Percentiles rank a stretch among this genome's conserved stretches.
phyloP scores from a whole-genome alignment of 2,797 vertebrate genomes.

The Pachyuromys duprasi region DNA sequence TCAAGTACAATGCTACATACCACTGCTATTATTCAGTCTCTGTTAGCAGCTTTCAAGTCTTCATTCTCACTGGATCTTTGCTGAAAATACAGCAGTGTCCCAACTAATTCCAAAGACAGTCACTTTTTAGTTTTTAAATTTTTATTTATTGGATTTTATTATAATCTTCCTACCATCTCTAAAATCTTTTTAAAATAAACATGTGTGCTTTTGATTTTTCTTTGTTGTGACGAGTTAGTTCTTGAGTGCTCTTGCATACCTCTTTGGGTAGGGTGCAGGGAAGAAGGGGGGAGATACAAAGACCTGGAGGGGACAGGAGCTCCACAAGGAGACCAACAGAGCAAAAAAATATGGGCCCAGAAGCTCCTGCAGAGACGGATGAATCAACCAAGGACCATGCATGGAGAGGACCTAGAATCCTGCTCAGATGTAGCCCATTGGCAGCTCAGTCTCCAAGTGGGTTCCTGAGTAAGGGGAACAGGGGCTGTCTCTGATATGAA shows the following conservation, averaged over 20 bases:
- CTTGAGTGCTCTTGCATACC: not conserved
- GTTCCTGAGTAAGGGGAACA: too few species aligned
- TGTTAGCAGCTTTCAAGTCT: not conserved
- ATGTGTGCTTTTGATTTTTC: not conserved
- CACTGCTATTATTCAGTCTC: not conserved
- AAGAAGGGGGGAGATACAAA: too few species aligned
- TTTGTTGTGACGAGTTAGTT: not conserved
- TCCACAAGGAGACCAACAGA: too few species aligned
- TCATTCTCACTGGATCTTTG: not conserved
- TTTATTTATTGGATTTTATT: not conserved
- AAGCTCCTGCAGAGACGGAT: too few species aligned
- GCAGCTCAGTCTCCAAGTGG: too few species aligned
- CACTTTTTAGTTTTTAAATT: not conserved
- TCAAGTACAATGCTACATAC: not conserved
- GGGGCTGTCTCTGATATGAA: too few species aligned
- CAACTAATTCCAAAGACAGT: not conserved
- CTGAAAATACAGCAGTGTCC: not conserved
- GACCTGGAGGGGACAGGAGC: too few species aligned
- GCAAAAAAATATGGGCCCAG: too few species aligned
- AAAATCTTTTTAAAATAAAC: not conserved
- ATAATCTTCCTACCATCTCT: not conserved
- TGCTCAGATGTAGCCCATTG: too few species aligned
- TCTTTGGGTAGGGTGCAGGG: too few species aligned
- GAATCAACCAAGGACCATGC: too few species aligned
- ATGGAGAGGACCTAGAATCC: too few species aligned